These are phyloP conservation scores for Trichonephila clavipes DNA, from an alignment of 1,140 invertebrate genomes.

Conservation along the genomic window DNA sequence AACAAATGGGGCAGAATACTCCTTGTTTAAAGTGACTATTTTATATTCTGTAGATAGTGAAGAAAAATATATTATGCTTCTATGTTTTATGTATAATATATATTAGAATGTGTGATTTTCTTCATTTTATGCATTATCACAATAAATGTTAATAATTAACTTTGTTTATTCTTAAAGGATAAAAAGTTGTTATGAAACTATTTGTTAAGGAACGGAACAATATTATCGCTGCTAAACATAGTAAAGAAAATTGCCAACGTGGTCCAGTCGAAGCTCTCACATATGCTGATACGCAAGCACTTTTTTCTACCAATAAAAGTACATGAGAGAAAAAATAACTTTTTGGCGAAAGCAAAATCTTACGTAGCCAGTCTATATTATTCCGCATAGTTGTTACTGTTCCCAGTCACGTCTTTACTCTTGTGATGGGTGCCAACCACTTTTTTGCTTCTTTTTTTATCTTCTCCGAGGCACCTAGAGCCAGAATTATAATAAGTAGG, in stretches of 20 bases:
- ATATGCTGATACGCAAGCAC: neutral
- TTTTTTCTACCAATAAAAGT: neutral
- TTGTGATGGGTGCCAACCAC: conserved; percentile 49
- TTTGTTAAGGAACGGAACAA: too few relatives aligned
- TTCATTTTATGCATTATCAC: too few relatives aligned
- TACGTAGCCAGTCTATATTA: conserved; percentile 44
- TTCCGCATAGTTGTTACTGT: conserved; percentile 26
- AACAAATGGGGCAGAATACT: too few relatives aligned
- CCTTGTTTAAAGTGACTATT: too few relatives aligned
- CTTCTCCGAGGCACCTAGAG: conserved; percentile 29
- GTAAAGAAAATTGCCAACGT: neutral
- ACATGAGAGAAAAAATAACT: neutral
- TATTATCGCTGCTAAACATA: too few relatives aligned
- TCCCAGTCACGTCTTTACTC: conserved; percentile 17
- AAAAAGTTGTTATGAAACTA: too few relatives aligned
- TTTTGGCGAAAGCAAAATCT: conserved; percentile 10
- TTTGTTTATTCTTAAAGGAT: too few relatives aligned
- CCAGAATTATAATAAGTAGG: conserved; percentile 53
- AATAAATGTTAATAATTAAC: too few relatives aligned
- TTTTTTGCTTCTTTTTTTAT: conserved; percentile 38
- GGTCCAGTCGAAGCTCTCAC: neutral
- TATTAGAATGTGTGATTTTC: too few relatives aligned
- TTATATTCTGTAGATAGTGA: too few relatives aligned
- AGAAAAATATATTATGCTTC: too few relatives aligned
- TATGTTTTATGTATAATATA: too few relatives aligned